phyloP scores from a whole-genome alignment of 2,113 vertebrate genomes.

The Bagarius yarrelli region DNA sequence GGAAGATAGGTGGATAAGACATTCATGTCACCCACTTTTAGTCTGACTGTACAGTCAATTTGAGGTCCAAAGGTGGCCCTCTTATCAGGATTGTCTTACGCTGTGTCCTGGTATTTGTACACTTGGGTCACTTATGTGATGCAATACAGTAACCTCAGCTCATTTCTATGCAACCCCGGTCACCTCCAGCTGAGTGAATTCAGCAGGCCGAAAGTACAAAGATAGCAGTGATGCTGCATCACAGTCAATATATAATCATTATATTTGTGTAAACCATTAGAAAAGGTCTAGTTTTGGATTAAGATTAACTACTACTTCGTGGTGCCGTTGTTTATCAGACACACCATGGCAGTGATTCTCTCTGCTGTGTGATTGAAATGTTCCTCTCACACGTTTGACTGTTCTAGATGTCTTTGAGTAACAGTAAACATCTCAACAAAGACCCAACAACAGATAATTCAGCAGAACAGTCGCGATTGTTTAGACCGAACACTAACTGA shows the following conservation, averaged over 20 bases:
- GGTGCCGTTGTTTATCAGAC: slow-evolving; percentile 23
- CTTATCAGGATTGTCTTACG: slow-evolving; percentile 34
- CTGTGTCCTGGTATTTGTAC: neutral
- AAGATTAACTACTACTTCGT: neutral
- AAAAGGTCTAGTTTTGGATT: no score
- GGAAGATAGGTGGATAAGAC: slow-evolving; percentile 24
- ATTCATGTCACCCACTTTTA: slow-evolving; percentile 27
- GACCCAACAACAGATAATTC: slow-evolving; percentile 70
- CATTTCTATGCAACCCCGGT: neutral
- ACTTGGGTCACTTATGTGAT: slow-evolving; percentile 3
- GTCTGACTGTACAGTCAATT: slow-evolving; percentile 50
- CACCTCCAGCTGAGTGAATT: neutral
- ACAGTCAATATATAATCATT: neutral
- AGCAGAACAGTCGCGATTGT: slow-evolving; percentile 66
- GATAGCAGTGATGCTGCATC: neutral
- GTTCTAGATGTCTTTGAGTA: slow-evolving; percentile 75
- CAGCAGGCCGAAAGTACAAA: slow-evolving; percentile 1
- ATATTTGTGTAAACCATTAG: neutral
- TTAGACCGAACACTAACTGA: slow-evolving; percentile 71
- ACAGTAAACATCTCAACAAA: slow-evolving; percentile 65
- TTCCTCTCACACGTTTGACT: slow-evolving; percentile 63
- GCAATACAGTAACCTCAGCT: slow-evolving; percentile 5
- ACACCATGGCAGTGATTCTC: neutral
- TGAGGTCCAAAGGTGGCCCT: slow-evolving; percentile 59
- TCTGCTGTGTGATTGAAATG: slow-evolving; percentile 42